Evolutionary conservation across 2,888 invertebrate species (phyloP).

Genomic region (Athalia circularis): DNA sequence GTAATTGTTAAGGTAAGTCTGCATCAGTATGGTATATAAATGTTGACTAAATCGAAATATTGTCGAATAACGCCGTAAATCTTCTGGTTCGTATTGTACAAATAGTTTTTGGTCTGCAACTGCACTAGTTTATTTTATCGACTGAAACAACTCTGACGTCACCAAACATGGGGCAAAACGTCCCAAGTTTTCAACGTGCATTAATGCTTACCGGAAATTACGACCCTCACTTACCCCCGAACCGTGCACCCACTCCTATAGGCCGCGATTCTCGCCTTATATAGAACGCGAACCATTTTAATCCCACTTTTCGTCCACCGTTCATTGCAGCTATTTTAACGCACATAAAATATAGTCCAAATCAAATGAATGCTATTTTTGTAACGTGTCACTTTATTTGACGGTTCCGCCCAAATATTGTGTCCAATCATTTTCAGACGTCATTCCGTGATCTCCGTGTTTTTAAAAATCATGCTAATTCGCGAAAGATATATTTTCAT

Average conservation of each 20-base stretch:
- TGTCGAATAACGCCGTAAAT: too few species aligned
- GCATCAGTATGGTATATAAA: too few species aligned
- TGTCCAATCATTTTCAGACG: not conserved
- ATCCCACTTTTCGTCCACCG: conserved; percentile 27
- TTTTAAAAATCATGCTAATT: too few species aligned
- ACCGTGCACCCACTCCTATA: conserved; percentile 11
- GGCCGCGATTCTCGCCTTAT: conserved; percentile 40
- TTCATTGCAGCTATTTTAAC: conserved; percentile 30
- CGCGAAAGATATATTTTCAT: too few species aligned
- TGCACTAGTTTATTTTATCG: conserved; percentile 25
- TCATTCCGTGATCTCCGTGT: too few species aligned
- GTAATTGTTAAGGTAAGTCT: too few species aligned
- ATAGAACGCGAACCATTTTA: conserved; percentile 25
- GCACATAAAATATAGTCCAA: conserved; percentile 40
- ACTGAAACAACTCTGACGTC: conserved; percentile 40
- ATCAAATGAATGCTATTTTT: conserved; percentile 44
- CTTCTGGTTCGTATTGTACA: too few species aligned
- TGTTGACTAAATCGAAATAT: too few species aligned
- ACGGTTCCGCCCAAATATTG: not conserved
- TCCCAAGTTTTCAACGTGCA: conserved; percentile 8
- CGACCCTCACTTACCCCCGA: conserved; percentile 31
- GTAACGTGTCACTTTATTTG: not conserved
- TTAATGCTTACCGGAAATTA: conserved; percentile 48
- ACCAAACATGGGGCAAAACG: conserved; percentile 27
- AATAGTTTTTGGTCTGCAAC: not conserved